phyloP scores from a whole-genome alignment of 2,888 invertebrate genomes.

The Limenitis arthemis region DNA sequence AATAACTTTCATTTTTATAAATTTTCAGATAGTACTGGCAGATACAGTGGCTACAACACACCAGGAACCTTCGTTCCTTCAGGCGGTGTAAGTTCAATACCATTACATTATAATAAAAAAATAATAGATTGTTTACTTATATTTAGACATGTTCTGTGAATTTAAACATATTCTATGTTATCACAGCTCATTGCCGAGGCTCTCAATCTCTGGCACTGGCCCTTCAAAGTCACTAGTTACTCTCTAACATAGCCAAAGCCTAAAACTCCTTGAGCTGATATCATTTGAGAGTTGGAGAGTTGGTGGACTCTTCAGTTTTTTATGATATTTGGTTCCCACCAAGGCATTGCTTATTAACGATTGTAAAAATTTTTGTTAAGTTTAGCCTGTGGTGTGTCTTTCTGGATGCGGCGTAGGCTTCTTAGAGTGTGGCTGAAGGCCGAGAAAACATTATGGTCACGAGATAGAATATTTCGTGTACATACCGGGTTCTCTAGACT shows the following conservation, averaged over 20 bases:
- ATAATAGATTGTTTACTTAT: neutral
- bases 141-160: neutral
- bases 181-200: slow-evolving; percentile 44
- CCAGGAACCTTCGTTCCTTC: slow-evolving; percentile 44
- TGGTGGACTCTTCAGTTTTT: slow-evolving; percentile 29
- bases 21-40: slow-evolving; percentile 44
- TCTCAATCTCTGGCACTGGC: slow-evolving; percentile 45
- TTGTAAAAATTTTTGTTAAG: slow-evolving; percentile 2
- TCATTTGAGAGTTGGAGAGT: slow-evolving; percentile 33
- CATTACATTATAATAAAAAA: neutral
- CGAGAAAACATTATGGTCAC: slow-evolving; percentile 60
- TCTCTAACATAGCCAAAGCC: slow-evolving; percentile 47
- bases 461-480: slow-evolving; percentile 42
- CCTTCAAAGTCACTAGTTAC: slow-evolving; percentile 45
- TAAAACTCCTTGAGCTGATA: slow-evolving; percentile 32
- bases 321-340: slow-evolving; percentile 14
- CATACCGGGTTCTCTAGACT: slow-evolving; percentile 65
- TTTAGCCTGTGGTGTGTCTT: slow-evolving; percentile 4
- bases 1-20: slow-evolving; percentile 2
- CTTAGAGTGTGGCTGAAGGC: slow-evolving; percentile 48
- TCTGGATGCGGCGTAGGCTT: slow-evolving; percentile 30
- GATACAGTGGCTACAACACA: slow-evolving; percentile 43
- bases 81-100: slow-evolving; percentile 35
- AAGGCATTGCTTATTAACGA: slow-evolving; percentile 10
- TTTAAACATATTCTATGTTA: slow-evolving; percentile 32